phyloP scores from a whole-genome alignment of 2,113 vertebrate species.

The Sinocyclocheilus anophthalmus region DNA sequence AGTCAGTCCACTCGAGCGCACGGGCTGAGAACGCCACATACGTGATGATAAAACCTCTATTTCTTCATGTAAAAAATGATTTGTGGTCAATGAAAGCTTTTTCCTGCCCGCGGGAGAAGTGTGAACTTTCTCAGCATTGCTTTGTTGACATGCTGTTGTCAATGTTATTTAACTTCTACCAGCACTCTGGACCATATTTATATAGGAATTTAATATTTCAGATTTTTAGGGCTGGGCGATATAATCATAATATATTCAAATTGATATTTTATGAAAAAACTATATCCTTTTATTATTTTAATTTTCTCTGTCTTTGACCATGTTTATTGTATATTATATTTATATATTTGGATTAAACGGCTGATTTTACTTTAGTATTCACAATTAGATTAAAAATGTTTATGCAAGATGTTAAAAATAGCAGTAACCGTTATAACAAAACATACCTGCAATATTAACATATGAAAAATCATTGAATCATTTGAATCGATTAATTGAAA shows the following conservation, averaged over 20 bases:
- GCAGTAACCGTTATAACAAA: not conserved
- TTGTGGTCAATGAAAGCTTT: not conserved
- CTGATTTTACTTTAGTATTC: not conserved
- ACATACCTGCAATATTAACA: constrained; percentile 3
- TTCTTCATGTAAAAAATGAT: constrained; percentile 1
- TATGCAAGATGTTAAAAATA: not conserved
- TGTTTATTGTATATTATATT: not conserved
- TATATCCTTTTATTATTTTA: not conserved
- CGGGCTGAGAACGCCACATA: not conserved
- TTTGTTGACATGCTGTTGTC: constrained; percentile 11
- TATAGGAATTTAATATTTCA: constrained; percentile 21
- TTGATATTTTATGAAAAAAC: not conserved
- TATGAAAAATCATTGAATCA: not conserved
- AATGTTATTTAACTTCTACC: not conserved
- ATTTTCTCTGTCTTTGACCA: not conserved
- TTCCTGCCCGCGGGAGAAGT: not conserved
- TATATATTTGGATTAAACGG: not conserved
- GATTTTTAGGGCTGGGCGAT: constrained; percentile 6
- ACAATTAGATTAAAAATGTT: not conserved
- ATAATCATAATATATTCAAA: not conserved
- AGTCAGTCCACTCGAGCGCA: not conserved
- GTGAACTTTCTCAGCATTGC: constrained; percentile 24
- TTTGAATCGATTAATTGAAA: not conserved
- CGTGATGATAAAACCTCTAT: not conserved
- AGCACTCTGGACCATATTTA: constrained; percentile 26